A percentile compares a stretch with the other conserved stretches of the same genome.
Evolutionary conservation across 1,140 invertebrate species (phyloP).

Genomic region (Cydia pomonella): DNA sequence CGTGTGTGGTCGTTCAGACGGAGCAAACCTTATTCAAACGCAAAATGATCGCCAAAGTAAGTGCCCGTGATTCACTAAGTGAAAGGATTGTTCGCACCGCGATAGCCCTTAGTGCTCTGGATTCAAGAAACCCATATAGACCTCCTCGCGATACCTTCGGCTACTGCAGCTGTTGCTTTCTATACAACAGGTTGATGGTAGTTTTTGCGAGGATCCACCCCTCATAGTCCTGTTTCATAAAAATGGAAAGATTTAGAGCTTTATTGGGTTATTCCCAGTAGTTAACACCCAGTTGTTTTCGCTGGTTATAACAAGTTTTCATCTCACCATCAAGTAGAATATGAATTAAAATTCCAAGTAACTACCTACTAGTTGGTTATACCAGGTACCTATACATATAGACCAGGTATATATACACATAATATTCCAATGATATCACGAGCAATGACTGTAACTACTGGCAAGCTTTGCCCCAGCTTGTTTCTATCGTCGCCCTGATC

Average conservation of each 20-base stretch:
- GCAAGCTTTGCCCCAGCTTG: too few species aligned
- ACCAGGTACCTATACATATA: too few species aligned
- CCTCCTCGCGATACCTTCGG: neutral
- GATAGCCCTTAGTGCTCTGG: conserved; percentile 13
- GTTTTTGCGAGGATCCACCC: conserved; percentile 8
- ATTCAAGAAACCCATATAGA: neutral
- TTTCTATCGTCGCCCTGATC: too few species aligned
- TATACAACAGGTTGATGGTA: conserved; percentile 5
- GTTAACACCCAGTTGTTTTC: neutral
- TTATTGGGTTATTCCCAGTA: neutral
- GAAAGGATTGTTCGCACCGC: conserved; percentile 56
- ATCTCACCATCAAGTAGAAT: too few species aligned
- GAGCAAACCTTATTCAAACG: conserved; percentile 75
- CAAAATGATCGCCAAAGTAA: conserved; percentile 79
- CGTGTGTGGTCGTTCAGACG: conserved; percentile 74
- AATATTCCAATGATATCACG: too few species aligned
- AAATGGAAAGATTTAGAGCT: neutral
- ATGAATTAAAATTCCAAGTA: too few species aligned
- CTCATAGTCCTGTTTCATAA: neutral
- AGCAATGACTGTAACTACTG: too few species aligned
- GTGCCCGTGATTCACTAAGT: conserved; percentile 64
- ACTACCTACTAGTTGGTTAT: too few species aligned
- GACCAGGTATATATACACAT: too few species aligned
- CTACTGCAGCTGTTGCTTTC: conserved; percentile 21
- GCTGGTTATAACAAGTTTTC: too few species aligned